Conservation (phyloP, 2,113 vertebrate genomes). For the Recurvirostra avosetta region DNA sequence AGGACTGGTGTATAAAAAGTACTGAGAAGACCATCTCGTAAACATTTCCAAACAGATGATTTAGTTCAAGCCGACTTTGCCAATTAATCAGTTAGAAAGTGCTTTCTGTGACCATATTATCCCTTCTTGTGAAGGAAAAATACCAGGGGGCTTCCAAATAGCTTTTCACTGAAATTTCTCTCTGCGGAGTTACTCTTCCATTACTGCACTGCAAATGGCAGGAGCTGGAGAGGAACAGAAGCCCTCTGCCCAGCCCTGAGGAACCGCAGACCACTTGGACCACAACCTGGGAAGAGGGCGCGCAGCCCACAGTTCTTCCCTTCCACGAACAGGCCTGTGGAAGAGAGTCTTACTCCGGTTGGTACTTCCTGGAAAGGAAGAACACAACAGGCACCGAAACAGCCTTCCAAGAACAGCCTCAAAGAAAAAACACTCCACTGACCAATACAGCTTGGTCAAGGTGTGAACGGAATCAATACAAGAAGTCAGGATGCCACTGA, state of each 20-base stretch:
- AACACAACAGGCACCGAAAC: not conserved
- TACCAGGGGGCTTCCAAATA: not conserved
- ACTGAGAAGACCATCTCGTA: not conserved
- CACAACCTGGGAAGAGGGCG: not conserved
- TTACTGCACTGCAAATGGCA: not conserved
- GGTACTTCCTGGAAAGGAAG: not conserved
- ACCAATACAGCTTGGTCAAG: not conserved
- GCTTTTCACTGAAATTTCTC: not conserved
- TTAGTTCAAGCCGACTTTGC: not conserved
- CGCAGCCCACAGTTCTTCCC: not conserved
- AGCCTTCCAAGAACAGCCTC: not conserved
- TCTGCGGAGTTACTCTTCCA: not conserved
- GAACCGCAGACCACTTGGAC: not conserved
- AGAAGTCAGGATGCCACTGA: not conserved
- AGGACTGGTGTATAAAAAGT: not conserved
- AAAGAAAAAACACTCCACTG: not conserved
- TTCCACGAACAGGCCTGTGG: not conserved
- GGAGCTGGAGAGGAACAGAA: not conserved
- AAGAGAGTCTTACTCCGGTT: not conserved
- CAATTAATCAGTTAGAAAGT: not conserved
- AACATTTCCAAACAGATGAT: not conserved
- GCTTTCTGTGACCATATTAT: not conserved
- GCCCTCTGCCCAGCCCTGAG: not conserved
- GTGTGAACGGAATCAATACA: fast-evolving
- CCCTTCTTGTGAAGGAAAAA: not conserved